A percentile compares a stretch with the other conserved stretches of the same genome.
These are phyloP conservation scores for Sycophila sp. DNA, from an alignment of 1,140 invertebrate genomes.

Conservation along the genomic window DNA sequence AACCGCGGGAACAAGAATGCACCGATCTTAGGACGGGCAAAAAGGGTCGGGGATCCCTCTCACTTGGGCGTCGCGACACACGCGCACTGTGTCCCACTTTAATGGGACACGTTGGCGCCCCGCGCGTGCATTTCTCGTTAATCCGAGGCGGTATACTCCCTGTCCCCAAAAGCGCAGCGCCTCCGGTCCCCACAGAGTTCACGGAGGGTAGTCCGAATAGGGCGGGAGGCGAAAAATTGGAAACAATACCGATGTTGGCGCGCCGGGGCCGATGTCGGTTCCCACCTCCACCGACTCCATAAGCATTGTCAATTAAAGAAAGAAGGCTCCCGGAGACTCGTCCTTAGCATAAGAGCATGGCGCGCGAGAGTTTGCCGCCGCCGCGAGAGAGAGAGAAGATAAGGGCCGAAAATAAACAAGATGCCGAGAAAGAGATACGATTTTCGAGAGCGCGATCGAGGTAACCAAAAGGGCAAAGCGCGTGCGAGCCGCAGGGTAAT, in stretches of 20 bases:
- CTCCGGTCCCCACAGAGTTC: neutral
- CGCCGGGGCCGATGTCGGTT: conserved; percentile 50
- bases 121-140: conserved; percentile 48
- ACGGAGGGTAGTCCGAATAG: neutral
- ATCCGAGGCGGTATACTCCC: conserved; percentile 29
- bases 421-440: conserved; percentile 41
- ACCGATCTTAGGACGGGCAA: too few species aligned
- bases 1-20: too few species aligned
- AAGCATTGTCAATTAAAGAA: conserved; percentile 41
- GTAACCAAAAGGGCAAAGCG: too few species aligned
- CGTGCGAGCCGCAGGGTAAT: conserved; percentile 16
- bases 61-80: too few species aligned
- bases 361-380: neutral
- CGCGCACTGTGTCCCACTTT: conserved; percentile 29
- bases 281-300: conserved; percentile 48
- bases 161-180: neutral
- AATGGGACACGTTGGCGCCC: conserved; percentile 50
- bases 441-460: conserved; percentile 32
- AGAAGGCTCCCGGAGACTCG: conserved; percentile 4
- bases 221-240: conserved; percentile 42
- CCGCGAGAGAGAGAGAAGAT: conserved; percentile 23
- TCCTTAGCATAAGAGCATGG: conserved; percentile 48
- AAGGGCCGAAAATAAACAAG: conserved; percentile 45
- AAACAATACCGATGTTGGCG: conserved; percentile 61
- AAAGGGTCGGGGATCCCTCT: too few species aligned